Evolutionary conservation across 2,113 vertebrate species (phyloP), one percentile per base, ranked within the genome.

Genomic region (pig (Sus scrofa)): DNA sequence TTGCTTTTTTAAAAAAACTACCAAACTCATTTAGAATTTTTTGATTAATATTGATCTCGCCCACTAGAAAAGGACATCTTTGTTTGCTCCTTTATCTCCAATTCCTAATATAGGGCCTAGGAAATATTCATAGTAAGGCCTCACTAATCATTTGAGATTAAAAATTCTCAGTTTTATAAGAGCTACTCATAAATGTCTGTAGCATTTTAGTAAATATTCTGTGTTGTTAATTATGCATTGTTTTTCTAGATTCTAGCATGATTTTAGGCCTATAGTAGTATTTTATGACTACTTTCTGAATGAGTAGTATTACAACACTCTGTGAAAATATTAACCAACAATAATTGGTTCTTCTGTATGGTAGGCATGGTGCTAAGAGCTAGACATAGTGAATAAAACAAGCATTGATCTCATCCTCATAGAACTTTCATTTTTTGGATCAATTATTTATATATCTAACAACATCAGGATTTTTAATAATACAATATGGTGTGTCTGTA

Each of bases 221-320:
- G 3, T 71, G 34, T 75, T 13, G 52, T 12, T 39, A 65, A 39
- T 82, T 63, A 87, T 67, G 9, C 20, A 30, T 70, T 89, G 67
- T 0, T 70, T 84, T 89, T 34, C 16, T 4, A 87, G 70, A 10
- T 4, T 37, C 26, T 63, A 68, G 30, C 7, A 67, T 77, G 26
- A 6, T 16, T 54, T 83, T 77, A 24, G 32, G 3, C 44, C 82
- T 77, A 0, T 12, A 74, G 8, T 77, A 60, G 20, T 37, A 4
- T 2, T 86, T 79, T 56, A 52, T 92, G 81, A 86, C 13, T 74
- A 54, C 89, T 84, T 95, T 60, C 30, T 95, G 3, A 85, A 20
- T 81, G 4, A 70, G 52, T 78, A 67, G 19, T 74, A 81, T 79
- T 44, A 44, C 2, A 63, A 68, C n/a, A 3, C 30, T 83, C 30